These are phyloP conservation scores for Lordiphosa fenestrarum DNA, from an alignment of 2,888 invertebrate species.

Conservation along the genomic window DNA sequence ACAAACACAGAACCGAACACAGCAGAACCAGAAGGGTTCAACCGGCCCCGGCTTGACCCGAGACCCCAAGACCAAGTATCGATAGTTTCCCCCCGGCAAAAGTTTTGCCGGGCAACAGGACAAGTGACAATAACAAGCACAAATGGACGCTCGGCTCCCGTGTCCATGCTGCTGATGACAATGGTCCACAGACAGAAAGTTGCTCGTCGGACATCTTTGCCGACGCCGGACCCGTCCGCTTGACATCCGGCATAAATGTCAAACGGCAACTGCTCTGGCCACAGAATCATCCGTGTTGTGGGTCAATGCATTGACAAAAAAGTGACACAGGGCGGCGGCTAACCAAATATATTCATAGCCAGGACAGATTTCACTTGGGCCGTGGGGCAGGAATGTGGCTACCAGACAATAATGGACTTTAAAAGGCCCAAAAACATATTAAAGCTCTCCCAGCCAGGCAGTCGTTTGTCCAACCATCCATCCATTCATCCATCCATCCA, in stretches of 20 bases:
- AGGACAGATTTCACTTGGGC: slow-evolving; percentile 44
- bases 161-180: slow-evolving; percentile 48
- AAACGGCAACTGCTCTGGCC: slow-evolving; percentile 72
- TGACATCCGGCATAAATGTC: slow-evolving; percentile 73
- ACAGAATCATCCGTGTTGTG: slow-evolving; percentile 64
- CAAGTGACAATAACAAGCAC: slow-evolving; percentile 73
- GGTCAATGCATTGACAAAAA: slow-evolving; percentile 67
- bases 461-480: background rate
- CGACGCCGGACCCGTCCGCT: slow-evolving; percentile 31
- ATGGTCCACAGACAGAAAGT: slow-evolving; percentile 29
- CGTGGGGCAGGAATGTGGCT: slow-evolving; percentile 16
- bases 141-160: slow-evolving; percentile 49
- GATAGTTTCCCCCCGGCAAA: slow-evolving; percentile 58
- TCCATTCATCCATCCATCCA: background rate
- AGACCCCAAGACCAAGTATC: slow-evolving; percentile 31
- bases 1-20: slow-evolving; percentile 19
- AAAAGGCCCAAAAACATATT: slow-evolving; percentile 17
- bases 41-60: slow-evolving; percentile 7
- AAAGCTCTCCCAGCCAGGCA: no score
- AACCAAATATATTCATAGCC: slow-evolving; percentile 67
- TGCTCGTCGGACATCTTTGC: slow-evolving; percentile 22
- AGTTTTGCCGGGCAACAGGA: slow-evolving; percentile 28
- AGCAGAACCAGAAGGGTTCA: slow-evolving; percentile 56
- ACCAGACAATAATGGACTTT: slow-evolving; percentile 12
- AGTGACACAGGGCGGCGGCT: background rate